A percentile compares a stretch with the other conserved stretches of the same genome.
Conservation (phyloP, 2,113 vertebrate species). For the Tragelaphus strepsiceros region DNA sequence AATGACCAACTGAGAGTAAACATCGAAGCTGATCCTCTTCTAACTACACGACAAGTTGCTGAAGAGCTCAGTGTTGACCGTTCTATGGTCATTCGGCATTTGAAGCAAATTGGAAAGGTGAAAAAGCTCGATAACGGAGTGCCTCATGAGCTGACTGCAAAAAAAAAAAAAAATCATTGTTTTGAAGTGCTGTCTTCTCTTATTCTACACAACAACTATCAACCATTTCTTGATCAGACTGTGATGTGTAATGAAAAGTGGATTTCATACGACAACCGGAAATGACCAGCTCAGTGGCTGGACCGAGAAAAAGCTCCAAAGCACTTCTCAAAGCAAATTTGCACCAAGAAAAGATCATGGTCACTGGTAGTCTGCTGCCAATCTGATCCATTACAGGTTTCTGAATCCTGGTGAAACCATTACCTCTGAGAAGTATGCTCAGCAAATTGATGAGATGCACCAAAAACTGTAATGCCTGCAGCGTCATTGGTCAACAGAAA, state of each 20-base stretch:
- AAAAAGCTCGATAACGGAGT: background rate
- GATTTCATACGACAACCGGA: accelerated
- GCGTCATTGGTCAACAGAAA: background rate
- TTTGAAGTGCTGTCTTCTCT: background rate
- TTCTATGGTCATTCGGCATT: background rate
- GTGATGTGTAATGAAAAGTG: background rate
- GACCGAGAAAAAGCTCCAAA: background rate
- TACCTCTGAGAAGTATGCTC: background rate
- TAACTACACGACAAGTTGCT: background rate
- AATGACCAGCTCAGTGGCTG: background rate
- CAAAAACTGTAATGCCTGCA: background rate
- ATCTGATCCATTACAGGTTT: background rate
- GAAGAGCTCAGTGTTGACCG: background rate
- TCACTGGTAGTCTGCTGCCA: background rate
- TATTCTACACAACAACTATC: background rate
- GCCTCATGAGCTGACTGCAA: background rate
- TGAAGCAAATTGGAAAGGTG: background rate
- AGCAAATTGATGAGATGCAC: background rate
- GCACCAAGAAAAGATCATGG: background rate
- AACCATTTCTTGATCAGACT: background rate
- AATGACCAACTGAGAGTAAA: background rate
- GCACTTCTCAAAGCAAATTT: background rate
- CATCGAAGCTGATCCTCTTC: background rate
- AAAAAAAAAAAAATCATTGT: background rate
- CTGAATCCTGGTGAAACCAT: background rate